Evolutionary conservation across 2,113 vertebrate genomes (phyloP), one percentile per base, ranked within the genome.

Genomic region (Semnornis frantzii): DNA sequence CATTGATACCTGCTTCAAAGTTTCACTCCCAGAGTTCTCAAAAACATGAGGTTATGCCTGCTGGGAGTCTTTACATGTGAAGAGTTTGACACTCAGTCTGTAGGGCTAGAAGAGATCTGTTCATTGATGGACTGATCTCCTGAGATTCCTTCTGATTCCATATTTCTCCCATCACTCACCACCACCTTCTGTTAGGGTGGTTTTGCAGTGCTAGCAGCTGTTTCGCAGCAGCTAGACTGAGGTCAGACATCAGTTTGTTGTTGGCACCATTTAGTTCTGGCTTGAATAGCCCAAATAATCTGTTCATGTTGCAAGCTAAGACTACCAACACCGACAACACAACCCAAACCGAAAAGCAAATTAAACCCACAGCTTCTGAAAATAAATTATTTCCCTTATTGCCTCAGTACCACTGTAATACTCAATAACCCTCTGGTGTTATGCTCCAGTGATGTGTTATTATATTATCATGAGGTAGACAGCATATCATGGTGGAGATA

Each of bases 11-110:
- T 34, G 19, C 50, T 4, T 11, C 24, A 33, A 59, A 64, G 1
- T 2, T 15, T 15, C 30, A 21, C 10, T 16, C 25, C 28, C 6
- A 0, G 2, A 6, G 6, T 10, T 59, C n/a, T 42, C 62, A 52
- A 28, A 84, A 63, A 39, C 20, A 7, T 1, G 16, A 78, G 27
- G 33, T 46, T 46, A 18, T 9, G 12, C 4, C 37, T n/a, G 1
- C 8, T 24, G 74, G 37, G 62, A 12, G 54, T 39, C 54, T 30
- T 63, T 2, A 7, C 6, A 9, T 4, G 12, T 12, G 57, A 30
- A 55, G 39, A 12, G 31, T 82, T 58, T 6, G 34, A 66, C 17
- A 12, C 6, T 52, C 52, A 74, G 27, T 46, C 72, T 33, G 4
- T 1, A 37, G 58, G 65, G 71, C 74, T 3, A 57, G 54, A 37